A percentile compares a stretch with the other conserved stretches of the same genome.
phyloP scores from a whole-genome alignment of 2,797 vertebrate species.

The Enteromius paludinosus region DNA sequence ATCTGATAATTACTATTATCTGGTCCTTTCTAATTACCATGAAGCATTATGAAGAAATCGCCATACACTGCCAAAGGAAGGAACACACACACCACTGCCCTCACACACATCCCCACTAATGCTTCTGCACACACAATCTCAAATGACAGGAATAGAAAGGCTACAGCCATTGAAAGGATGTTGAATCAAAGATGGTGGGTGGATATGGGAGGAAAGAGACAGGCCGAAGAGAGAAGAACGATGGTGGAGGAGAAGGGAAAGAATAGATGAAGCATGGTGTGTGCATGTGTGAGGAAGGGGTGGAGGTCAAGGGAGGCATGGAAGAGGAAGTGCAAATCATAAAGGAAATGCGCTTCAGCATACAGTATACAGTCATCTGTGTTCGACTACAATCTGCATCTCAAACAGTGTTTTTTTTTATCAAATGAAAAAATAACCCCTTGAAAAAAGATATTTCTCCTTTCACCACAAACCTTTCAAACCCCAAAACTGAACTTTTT shows the following conservation, averaged over 20 bases:
- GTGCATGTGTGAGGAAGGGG: conserved; percentile 22
- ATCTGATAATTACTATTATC: conserved; percentile 23
- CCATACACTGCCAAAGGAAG: neutral
- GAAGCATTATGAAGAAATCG: conserved; percentile 3
- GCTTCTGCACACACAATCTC: conserved; percentile 17
- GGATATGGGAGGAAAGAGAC: conserved; percentile 4
- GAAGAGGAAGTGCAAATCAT: conserved; percentile 48
- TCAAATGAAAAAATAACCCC: neutral
- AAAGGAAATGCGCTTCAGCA: conserved; percentile 10
- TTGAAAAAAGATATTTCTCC: neutral
- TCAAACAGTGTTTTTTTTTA: conserved; percentile 4
- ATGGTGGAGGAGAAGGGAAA: conserved; percentile 21
- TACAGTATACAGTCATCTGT: conserved; percentile 5
- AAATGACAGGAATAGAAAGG: conserved; percentile 26
- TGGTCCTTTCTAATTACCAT: neutral
- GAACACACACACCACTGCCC: neutral
- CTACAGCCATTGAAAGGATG: neutral
- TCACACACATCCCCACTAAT: neutral
- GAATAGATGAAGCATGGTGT: conserved; percentile 28
- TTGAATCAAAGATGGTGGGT: conserved; percentile 32
- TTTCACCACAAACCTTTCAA: neutral
- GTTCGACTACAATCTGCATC: neutral
- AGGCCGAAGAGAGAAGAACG: conserved; percentile 21
- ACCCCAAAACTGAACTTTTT: neutral
- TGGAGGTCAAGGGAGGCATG: conserved; percentile 37